Evolutionary conservation across 2,113 vertebrate genomes (phyloP), one percentile per base, ranked within the genome.

Genomic region (Castor canadensis): DNA sequence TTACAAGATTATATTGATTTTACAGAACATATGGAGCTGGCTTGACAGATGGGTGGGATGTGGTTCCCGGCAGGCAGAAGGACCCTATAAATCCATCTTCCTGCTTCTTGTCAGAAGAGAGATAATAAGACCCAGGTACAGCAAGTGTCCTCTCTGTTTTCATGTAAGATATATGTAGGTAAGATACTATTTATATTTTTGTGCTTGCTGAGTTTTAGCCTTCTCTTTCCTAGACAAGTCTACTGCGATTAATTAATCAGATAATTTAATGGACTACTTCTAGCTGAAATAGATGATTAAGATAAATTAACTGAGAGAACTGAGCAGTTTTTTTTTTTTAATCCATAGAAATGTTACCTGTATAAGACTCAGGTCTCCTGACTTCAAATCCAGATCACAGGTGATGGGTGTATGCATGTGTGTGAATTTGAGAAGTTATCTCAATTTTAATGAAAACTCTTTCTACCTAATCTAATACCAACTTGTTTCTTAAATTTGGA

Each of bases 41-140:
- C 30, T 19, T n/a, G 62, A 32, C 96, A 89, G 91, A 76, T 66
- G 91, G 85, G 28, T 32, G 66, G 28, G 69, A 92, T 77, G 95
- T 47, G 84, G 87, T 67, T 95, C 76, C 72, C 9, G 64, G 66
- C 28, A 0, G 47, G 26, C 26, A 32, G 26, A 90, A 47, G n/a
- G 76, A 19, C 20, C 67, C 83, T 28, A 6, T 2, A 49, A n/a
- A 54, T 75, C 86, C 67, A 5, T 72, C 28, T 81, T 73, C 76
- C 82, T 49, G 28, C 73, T 92, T 88, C 82, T 80, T 67, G 58
- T 87, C 43, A 40, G 79, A 73, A 45, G 32, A 83, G 43, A 66
- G 45, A 40, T 7, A 24, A n/a, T 40, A 49, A 85, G 91, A 76
- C 9, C 2, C 17, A 52, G 6, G 49, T 1, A 30, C 35, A n/a